Evolutionary conservation across 2,888 invertebrate species (phyloP), one percentile per base, ranked within the genome.

Genomic region (Trilocha varians): DNA sequence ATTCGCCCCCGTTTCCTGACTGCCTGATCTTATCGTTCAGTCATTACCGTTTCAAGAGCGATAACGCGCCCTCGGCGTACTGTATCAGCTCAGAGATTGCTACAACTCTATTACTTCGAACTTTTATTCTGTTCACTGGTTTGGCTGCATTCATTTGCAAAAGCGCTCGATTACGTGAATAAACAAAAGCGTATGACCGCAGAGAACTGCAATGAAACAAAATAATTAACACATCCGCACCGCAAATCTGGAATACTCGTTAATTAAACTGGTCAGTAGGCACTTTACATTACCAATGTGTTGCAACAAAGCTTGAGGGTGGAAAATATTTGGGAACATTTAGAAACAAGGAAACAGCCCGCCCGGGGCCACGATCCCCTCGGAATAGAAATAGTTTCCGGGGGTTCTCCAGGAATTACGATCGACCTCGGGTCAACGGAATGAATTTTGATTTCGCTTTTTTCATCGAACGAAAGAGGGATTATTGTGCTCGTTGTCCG

Each of bases 391-490:
- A 82, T 82, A 82, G 82, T 78, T 79, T 80, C 71, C 69, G 72
- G 65, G 36, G 53, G 59, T 60, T 58, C 53, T 53, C 57, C 50
- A 62, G 64, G 67, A 77, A 77, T 79, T 78, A 78, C 75, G 69
- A 59, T 55, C 65, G 58, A 48, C 49, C 57, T 48, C 53, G 73
- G 78, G 78, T 78, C 77, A 78, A 62, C 64, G 68, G 70, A 78
- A 79, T 80, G 78, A 82, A 82, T 82, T 82, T 77, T 74, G 78
- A 78, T 78, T 78, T 70, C 65, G 75, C 64, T 74, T 75, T 78
- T 77, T 75, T 76, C 70, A 76, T 77, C 54, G 63, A 55, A 53
- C 50, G 42, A 44, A 58, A 61, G 51, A 49, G 50, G 70, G 72
- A 72, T 73, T 77, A 75, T 70, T 65, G 65, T 65, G 58, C 55